A percentile compares a stretch with the other conserved stretches of the same genome.
Conservation (phyloP, 2,113 vertebrate species). For the Calidris pugnax region DNA sequence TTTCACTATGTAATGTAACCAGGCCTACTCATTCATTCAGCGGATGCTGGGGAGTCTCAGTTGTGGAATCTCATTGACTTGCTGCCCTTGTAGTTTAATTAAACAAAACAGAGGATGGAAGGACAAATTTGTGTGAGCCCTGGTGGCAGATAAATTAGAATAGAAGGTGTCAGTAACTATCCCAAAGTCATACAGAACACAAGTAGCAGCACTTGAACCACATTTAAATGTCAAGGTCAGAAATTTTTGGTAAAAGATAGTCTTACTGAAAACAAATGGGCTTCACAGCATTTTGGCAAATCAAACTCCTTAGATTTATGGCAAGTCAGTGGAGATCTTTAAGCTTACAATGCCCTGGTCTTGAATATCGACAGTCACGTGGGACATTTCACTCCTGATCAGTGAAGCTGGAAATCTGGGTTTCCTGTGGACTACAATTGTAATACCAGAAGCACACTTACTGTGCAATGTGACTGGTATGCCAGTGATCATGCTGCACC, state of each 20-base stretch:
- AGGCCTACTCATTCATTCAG: not conserved
- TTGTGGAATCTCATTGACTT: not conserved
- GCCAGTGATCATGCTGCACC: not conserved
- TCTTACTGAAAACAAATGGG: not conserved
- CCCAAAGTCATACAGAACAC: not conserved
- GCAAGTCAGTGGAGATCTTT: not conserved
- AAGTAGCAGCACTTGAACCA: not conserved
- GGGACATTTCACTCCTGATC: not conserved
- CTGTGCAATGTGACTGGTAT: not conserved
- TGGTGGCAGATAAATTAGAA: not conserved
- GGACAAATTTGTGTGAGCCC: not conserved
- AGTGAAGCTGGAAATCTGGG: not conserved
- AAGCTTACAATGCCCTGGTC: not conserved
- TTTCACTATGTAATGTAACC: not conserved
- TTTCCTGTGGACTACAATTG: not conserved
- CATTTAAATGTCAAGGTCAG: not conserved
- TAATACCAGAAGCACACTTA: not conserved
- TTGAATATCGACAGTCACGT: rapidly evolving
- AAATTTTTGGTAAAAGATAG: not conserved
- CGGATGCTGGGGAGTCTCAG: not conserved
- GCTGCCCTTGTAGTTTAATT: not conserved
- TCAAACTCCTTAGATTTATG: not conserved
- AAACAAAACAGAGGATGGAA: not conserved
- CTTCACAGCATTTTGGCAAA: not conserved
- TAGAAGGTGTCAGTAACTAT: not conserved